phyloP scores from a whole-genome alignment of 2,113 vertebrate genomes.

The Alethe diademata region DNA sequence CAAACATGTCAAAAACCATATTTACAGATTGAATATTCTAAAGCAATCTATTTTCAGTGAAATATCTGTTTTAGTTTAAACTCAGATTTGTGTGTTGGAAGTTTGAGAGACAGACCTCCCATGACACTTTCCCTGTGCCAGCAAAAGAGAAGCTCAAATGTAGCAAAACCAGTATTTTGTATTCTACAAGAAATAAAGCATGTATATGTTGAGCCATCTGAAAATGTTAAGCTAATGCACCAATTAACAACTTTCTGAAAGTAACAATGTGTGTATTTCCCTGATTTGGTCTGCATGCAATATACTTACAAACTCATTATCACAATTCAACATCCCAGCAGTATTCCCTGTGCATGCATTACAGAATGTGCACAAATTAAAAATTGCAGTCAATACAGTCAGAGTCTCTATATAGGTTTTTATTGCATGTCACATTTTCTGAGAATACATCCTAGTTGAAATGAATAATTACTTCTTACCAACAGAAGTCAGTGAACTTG shows the following conservation, averaged over 20 bases:
- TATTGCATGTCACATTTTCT: background rate
- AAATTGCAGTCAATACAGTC: background rate
- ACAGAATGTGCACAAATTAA: background rate
- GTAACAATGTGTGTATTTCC: background rate
- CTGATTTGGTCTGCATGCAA: background rate
- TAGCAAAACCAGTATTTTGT: background rate
- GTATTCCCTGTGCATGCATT: background rate
- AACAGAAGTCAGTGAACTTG: slow-evolving; percentile 84
- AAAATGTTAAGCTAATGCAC: background rate
- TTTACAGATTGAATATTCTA: background rate
- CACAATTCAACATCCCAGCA: background rate
- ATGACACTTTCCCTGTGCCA: background rate
- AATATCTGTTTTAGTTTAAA: background rate
- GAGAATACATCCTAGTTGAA: background rate
- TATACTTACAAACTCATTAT: background rate
- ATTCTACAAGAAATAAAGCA: background rate
- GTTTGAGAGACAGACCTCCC: background rate
- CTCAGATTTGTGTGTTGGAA: background rate
- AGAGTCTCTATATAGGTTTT: background rate
- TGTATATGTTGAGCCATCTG: background rate
- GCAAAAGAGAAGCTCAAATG: background rate
- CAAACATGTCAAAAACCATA: background rate
- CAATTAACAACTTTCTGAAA: background rate
- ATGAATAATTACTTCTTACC: slow-evolving; percentile 74
- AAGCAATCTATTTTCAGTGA: background rate